Conservation (phyloP, 2,797 vertebrate species). For the Mus spretus region DNA sequence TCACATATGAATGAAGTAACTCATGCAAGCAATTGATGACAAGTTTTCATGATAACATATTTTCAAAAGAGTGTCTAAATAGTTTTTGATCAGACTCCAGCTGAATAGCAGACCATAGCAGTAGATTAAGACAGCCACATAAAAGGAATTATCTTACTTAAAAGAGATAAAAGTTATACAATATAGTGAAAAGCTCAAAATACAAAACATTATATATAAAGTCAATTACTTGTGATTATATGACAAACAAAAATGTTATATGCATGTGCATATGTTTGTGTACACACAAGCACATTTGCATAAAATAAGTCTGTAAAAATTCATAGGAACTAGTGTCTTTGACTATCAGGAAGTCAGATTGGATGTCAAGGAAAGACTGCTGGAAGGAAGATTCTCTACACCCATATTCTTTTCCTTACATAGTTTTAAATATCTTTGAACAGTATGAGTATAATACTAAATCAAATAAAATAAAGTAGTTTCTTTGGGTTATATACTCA, state of each 20-base stretch:
- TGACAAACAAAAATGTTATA: background rate
- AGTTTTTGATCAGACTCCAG: background rate
- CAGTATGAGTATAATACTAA: background rate
- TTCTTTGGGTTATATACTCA: background rate
- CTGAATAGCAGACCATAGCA: background rate
- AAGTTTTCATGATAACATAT: background rate
- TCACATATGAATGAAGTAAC: background rate
- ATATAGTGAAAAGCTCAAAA: background rate
- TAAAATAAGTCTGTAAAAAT: conserved; percentile 48
- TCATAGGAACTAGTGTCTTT: background rate
- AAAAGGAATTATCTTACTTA: background rate
- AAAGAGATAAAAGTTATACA: background rate
- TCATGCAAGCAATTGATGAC: background rate
- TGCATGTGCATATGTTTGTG: background rate
- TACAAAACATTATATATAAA: background rate
- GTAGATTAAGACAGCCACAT: background rate
- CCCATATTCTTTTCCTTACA: background rate
- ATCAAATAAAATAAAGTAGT: background rate
- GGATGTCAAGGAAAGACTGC: background rate
- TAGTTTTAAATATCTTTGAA: conserved; percentile 41
- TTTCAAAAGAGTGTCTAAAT: background rate
- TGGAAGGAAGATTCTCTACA: background rate
- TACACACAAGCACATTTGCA: background rate
- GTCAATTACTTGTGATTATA: conserved; percentile 8
- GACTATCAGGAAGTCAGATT: background rate